Evolutionary conservation across 1,140 invertebrate genomes (phyloP).

Genomic region (Notospermus geniculatus): DNA sequence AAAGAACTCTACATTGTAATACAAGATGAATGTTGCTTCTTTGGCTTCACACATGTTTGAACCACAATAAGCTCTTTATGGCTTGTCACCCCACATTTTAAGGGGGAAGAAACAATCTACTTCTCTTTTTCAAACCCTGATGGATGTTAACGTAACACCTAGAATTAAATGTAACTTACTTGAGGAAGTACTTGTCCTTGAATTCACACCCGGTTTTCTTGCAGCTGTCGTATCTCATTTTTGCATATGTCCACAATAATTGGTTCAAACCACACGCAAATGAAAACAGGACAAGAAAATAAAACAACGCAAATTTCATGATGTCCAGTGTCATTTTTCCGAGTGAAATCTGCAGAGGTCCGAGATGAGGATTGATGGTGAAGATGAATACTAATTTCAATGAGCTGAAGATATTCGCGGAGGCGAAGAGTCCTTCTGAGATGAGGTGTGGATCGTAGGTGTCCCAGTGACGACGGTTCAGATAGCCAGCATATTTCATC

Average conservation of each 20-base stretch:
- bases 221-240: slow-evolving; percentile 83
- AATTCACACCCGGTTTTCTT: slow-evolving; percentile 50
- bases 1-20: too few relatives aligned
- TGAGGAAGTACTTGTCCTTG: slow-evolving; percentile 39
- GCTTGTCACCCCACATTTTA: too few relatives aligned
- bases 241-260: slow-evolving; percentile 94
- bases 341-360: slow-evolving; percentile 94
- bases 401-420: slow-evolving; percentile 94
- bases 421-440: slow-evolving; percentile 90
- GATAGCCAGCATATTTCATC: slow-evolving; percentile 69
- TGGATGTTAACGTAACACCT: too few relatives aligned
- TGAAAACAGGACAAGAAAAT: slow-evolving; percentile 93
- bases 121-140: too few relatives aligned
- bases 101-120: too few relatives aligned
- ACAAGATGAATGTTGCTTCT: too few relatives aligned
- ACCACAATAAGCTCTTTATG: too few relatives aligned
- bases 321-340: slow-evolving; percentile 97
- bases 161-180: slow-evolving; percentile 47
- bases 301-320: slow-evolving; percentile 93
- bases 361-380: slow-evolving; percentile 96
- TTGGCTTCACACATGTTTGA: too few relatives aligned
- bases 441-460: slow-evolving; percentile 91
- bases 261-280: slow-evolving; percentile 96
- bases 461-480: slow-evolving; percentile 81
- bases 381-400: slow-evolving; percentile 98